Evolutionary conservation across 1,140 invertebrate genomes (phyloP).

Genomic region (Belonocnema kinseyi): DNA sequence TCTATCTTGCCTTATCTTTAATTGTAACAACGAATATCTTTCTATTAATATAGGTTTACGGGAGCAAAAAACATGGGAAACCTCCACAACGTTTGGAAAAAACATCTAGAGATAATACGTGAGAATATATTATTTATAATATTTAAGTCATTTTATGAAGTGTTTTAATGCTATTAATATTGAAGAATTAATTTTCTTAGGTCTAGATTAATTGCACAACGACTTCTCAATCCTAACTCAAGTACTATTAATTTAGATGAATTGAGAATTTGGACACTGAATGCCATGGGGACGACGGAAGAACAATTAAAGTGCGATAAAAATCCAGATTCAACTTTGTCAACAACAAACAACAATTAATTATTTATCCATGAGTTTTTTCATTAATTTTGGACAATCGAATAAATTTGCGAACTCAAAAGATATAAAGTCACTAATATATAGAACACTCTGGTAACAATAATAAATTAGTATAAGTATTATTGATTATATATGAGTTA

Average conservation of each 20-base stretch:
- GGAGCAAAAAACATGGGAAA: background rate
- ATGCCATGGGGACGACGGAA: background rate
- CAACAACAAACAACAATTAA: background rate
- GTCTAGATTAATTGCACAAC: background rate
- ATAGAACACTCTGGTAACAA: no score
- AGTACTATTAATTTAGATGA: slow-evolving; percentile 16
- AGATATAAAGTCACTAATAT: no score
- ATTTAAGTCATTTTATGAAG: background rate
- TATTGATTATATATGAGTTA: no score
- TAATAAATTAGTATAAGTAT: no score
- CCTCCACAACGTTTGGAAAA: background rate
- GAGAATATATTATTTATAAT: background rate
- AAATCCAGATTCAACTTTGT: background rate
- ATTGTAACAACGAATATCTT: background rate
- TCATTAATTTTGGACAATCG: no score
- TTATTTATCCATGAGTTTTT: background rate
- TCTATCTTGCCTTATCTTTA: background rate
- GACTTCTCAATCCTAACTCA: background rate
- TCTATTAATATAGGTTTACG: background rate
- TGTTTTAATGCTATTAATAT: background rate
- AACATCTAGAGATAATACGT: background rate
- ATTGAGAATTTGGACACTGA: slow-evolving; percentile 9
- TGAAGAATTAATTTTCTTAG: background rate
- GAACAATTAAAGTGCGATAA: background rate
- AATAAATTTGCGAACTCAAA: no score